A percentile compares a stretch with the other conserved stretches of the same genome.
Conservation (phyloP, 2,797 vertebrate genomes). For the Linurgus olivaceus region DNA sequence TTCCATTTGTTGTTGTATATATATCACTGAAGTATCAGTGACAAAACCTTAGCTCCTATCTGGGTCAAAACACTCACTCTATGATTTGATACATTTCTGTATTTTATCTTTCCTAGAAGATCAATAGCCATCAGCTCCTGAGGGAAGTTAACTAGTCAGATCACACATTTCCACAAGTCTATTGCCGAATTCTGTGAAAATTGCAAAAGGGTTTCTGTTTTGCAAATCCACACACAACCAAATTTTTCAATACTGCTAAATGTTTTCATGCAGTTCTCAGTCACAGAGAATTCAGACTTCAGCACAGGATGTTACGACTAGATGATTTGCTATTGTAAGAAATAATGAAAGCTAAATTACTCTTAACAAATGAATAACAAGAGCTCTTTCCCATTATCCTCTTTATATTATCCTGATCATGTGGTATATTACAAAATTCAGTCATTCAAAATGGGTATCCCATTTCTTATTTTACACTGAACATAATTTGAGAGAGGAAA, state of each 20-base stretch:
- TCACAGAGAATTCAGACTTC: background rate
- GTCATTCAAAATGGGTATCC: background rate
- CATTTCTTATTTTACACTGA: background rate
- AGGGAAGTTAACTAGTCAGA: background rate
- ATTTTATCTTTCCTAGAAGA: conserved; percentile 3
- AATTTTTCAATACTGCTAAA: background rate
- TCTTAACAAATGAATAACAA: conserved; percentile 16
- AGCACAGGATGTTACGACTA: background rate
- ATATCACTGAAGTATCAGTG: background rate
- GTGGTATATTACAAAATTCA: background rate
- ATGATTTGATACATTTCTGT: background rate
- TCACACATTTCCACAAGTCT: background rate
- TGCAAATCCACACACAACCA: background rate
- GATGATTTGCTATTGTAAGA: conserved; percentile 43
- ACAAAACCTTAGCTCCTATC: background rate
- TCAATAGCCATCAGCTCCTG: background rate
- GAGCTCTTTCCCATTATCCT: background rate
- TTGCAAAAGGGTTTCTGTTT: background rate
- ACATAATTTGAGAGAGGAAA: background rate
- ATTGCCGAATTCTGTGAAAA: background rate
- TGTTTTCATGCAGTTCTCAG: background rate
- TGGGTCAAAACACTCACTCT: background rate
- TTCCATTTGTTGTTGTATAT: background rate
- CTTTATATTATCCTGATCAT: background rate
- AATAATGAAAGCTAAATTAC: conserved; percentile 48